Evolutionary conservation across 1,140 invertebrate genomes (phyloP), one percentile per base, ranked within the genome.

Genomic region (Mya arenaria): DNA sequence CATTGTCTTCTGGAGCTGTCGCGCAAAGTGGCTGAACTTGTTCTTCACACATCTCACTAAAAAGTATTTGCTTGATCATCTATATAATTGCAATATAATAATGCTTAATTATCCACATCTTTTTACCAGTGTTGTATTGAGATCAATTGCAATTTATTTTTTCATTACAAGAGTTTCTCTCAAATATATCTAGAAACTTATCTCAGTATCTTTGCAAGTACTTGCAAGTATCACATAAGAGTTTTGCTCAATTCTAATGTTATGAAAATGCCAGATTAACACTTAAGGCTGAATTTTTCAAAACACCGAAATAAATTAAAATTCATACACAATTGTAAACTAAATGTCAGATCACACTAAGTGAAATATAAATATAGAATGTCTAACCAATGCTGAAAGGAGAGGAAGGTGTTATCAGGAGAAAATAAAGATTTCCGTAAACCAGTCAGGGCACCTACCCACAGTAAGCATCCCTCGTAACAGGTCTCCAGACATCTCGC

Each of bases 401-500:
- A 13, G 10, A 13, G 41, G 41, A 48, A 48, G 10, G 10, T 13
- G 19, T 48, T 3, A 23, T 52, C 48, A 2, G 25, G 4, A 52
- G 1, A 17, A 3, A n/a, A n/a, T n/a, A 17, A 39, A 36, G 17
- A 36, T 39, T 65, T 25, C 56, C 5, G 32, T 73, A 34, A n/a
- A n/a, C n/a, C n/a, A n/a, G 41, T 15, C 66, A 15, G 5, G 17
- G 58, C 30, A 73, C 75, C 82, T 87, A 93, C 93, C 92, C 17
- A 93, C 89, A 28, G 91, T 88, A 28, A 91, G 84, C 86, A 92
- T 89, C 13, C 91, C 91, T 44, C 89, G 88, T n/a, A 89, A 82
- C 8, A 93, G 39, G 80, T 93, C 91, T 34, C 93, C 93, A 15
- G 91, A 92, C 88, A 93, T 89, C 74, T 93, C 93, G 77, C 90